phyloP scores from a whole-genome alignment of 1,140 invertebrate species.

The Drosophila equinoxialis region DNA sequence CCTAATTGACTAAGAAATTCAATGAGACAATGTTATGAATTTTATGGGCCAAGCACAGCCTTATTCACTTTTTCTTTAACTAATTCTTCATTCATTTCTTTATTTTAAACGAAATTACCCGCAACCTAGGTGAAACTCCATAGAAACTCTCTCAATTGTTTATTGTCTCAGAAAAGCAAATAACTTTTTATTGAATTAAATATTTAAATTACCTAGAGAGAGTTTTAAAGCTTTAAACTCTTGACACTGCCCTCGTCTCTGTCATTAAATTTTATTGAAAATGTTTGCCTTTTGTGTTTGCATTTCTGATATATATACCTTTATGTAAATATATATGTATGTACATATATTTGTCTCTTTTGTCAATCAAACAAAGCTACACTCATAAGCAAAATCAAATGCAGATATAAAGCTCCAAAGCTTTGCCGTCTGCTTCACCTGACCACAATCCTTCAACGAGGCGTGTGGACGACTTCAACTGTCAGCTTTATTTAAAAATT shows the following conservation, averaged over 20 bases:
- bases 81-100: too few relatives aligned
- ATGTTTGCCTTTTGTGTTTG: background rate
- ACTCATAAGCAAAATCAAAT: conserved; percentile 2
- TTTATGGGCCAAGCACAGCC: too few relatives aligned
- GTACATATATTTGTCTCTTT: background rate
- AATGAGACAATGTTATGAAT: too few relatives aligned
- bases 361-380: conserved; percentile 8
- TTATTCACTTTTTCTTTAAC: too few relatives aligned
- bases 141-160: too few relatives aligned
- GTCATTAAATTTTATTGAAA: background rate
- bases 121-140: too few relatives aligned
- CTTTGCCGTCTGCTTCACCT: background rate
- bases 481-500: conserved; percentile 70
- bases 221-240: background rate
- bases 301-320: background rate
- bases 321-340: too few relatives aligned
- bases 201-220: too few relatives aligned
- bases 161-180: too few relatives aligned
- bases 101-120: too few relatives aligned
- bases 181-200: too few relatives aligned
- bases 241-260: background rate
- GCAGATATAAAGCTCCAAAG: background rate
- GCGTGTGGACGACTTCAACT: conserved; percentile 54
- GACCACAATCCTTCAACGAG: conserved; percentile 31
- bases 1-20: too few relatives aligned